Evolutionary conservation across 2,888 invertebrate genomes (phyloP).

Genomic region (Ophion slaviceki): DNA sequence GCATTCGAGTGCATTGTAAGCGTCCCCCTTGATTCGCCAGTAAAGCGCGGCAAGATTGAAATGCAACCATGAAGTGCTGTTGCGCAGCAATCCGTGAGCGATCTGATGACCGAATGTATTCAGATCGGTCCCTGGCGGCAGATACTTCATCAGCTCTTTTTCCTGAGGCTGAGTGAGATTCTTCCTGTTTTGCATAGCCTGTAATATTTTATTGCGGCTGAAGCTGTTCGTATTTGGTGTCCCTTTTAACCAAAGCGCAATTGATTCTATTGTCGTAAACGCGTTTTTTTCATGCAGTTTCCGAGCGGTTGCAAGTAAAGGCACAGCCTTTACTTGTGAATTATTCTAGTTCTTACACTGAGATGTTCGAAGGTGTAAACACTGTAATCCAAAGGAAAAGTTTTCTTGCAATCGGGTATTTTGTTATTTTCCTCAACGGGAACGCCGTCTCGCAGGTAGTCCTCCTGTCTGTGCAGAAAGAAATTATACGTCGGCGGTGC

Average conservation of each 20-base stretch:
- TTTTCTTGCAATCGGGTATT: constrained; percentile 87
- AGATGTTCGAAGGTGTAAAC: constrained; percentile 88
- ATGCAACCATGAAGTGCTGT: constrained; percentile 91
- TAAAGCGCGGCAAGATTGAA: constrained; percentile 92
- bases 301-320: too few relatives aligned
- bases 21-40: constrained; percentile 91
- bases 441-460: constrained; percentile 75
- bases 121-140: constrained; percentile 81
- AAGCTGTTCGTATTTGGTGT: neutral
- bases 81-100: constrained; percentile 86
- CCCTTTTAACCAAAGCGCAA: too few relatives aligned
- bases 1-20: constrained; percentile 92
- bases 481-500: neutral
- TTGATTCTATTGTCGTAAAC: too few relatives aligned
- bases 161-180: constrained; percentile 85
- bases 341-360: constrained; percentile 79
- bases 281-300: too few relatives aligned
- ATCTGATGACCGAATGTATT: constrained; percentile 87
- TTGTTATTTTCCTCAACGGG: constrained; percentile 78
- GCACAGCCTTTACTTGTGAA: neutral
- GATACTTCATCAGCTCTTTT: constrained; percentile 83
- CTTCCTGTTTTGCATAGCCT: constrained; percentile 85
- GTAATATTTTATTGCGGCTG: constrained; percentile 47
- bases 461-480: constrained; percentile 69
- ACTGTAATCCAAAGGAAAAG: constrained; percentile 86